phyloP scores from a whole-genome alignment of 2,888 invertebrate genomes.

The Mythimna pallens region DNA sequence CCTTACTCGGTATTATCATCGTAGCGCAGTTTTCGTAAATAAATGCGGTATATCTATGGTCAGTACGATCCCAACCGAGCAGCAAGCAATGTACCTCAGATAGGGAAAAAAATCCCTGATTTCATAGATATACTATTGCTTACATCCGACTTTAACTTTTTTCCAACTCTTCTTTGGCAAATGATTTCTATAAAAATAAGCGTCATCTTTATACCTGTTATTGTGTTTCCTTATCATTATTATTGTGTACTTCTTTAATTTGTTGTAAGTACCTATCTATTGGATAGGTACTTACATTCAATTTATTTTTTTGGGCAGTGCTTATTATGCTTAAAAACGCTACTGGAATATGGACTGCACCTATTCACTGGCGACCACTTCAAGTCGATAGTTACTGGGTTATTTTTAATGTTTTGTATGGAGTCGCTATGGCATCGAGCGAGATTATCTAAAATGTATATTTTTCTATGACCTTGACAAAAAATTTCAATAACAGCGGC shows the following conservation, averaged over 20 bases:
- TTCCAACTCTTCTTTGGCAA: no score
- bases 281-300: no score
- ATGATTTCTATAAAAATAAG: no score
- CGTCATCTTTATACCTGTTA: no score
- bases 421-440: not conserved
- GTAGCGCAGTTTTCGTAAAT: not conserved
- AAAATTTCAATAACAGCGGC: not conserved
- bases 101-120: not conserved
- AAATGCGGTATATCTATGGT: no score
- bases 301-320: not conserved
- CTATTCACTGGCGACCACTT: not conserved
- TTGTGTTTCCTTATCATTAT: no score
- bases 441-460: not conserved
- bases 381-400: not conserved
- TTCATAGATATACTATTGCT: no score
- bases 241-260: no score
- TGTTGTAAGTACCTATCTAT: no score
- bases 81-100: no score
- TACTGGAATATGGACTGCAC: not conserved
- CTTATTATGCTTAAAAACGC: not conserved
- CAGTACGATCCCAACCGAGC: no score
- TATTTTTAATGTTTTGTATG: slow-evolving; percentile 9
- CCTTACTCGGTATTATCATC: not conserved
- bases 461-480: not conserved
- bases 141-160: no score